These are phyloP conservation scores for Centropus bengalensis DNA, from an alignment of 2,113 vertebrate genomes.

Conservation along the genomic window DNA sequence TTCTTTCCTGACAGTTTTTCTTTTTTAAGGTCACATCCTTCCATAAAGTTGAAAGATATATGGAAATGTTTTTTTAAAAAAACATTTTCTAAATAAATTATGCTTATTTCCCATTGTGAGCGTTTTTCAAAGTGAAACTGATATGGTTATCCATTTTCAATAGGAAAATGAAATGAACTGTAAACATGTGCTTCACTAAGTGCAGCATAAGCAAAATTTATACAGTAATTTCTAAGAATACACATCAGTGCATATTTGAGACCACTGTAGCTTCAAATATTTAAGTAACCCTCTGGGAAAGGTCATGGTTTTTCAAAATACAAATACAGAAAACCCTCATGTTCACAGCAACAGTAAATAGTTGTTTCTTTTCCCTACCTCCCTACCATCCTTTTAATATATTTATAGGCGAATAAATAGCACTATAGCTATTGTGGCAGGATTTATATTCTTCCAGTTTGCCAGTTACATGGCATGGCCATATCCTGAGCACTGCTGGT, in stretches of 20 bases:
- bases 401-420: background rate
- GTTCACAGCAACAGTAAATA: background rate
- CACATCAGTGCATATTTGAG: slow-evolving; percentile 13
- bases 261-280: slow-evolving; percentile 44
- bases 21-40: background rate
- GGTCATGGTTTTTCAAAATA: slow-evolving; percentile 42
- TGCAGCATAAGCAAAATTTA: slow-evolving; percentile 18
- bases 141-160: slow-evolving; percentile 31
- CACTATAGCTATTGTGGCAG: background rate
- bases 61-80: background rate
- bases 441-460: background rate
- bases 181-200: slow-evolving; percentile 16
- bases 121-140: slow-evolving; percentile 26
- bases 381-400: background rate
- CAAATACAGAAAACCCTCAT: background rate
- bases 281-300: slow-evolving; percentile 64
- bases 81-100: background rate
- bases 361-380: background rate
- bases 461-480: background rate
- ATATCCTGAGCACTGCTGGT: background rate
- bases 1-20: background rate
- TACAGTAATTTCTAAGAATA: slow-evolving; percentile 4
- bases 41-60: background rate
- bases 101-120: background rate
- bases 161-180: slow-evolving; percentile 15